Conservation (phyloP, 1,140 invertebrate species). For the Linepithema humile region DNA sequence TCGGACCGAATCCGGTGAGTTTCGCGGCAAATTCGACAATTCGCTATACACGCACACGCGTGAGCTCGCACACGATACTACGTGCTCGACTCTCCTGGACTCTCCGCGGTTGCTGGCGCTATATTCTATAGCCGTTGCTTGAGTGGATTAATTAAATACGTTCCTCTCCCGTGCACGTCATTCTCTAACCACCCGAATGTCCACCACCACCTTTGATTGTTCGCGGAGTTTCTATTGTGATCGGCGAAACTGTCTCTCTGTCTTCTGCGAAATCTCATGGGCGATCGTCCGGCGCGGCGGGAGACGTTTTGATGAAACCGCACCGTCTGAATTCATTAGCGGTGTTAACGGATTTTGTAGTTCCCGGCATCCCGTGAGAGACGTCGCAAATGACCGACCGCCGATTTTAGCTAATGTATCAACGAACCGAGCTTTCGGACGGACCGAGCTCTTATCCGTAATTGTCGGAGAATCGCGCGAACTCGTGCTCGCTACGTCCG, state of each 20-base stretch:
- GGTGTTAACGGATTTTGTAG: conserved; percentile 35
- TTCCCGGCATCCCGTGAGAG: background rate
- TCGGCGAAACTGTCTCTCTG: conserved; percentile 40
- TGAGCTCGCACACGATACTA: background rate
- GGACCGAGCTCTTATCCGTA: background rate
- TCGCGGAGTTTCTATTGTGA: conserved; percentile 64
- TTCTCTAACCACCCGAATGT: conserved; percentile 19
- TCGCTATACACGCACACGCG: background rate
- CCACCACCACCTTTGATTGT: conserved; percentile 67
- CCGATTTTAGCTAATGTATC: conserved; percentile 23
- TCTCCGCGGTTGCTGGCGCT: background rate
- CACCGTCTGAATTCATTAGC: conserved; percentile 28
- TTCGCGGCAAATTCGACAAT: conserved; percentile 62
- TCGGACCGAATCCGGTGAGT: conserved; percentile 44
- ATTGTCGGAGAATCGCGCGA: background rate
- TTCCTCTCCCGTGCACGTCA: conserved; percentile 14
- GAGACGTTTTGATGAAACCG: conserved; percentile 60
- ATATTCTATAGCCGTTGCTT: conserved; percentile 1
- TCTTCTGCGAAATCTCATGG: conserved; percentile 17
- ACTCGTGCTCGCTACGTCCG: background rate
- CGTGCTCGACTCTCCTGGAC: background rate
- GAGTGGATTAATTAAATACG: conserved; percentile 71
- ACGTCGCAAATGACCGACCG: background rate
- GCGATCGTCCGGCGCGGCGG: background rate
- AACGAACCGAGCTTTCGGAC: background rate